These are phyloP conservation scores for Aplysia californica DNA, from an alignment of 1,140 invertebrate species.

Conservation along the genomic window DNA sequence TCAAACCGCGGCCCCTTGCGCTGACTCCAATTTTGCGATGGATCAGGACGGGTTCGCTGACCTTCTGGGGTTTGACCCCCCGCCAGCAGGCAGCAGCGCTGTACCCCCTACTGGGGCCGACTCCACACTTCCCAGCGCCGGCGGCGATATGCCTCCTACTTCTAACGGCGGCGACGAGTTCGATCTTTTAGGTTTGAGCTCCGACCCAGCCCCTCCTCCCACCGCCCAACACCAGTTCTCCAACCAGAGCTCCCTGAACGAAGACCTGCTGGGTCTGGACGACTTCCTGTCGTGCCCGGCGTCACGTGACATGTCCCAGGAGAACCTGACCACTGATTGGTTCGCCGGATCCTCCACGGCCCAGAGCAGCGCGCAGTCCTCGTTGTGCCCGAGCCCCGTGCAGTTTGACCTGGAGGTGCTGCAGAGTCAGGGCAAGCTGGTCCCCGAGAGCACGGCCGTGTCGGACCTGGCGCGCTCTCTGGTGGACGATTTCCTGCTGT, in stretches of 20 bases:
- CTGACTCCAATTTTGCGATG: constrained; percentile 23
- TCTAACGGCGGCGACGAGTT: constrained; percentile 20
- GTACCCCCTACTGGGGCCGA: neutral
- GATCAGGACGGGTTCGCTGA: constrained; percentile 31
- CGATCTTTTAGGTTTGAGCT: constrained; percentile 48
- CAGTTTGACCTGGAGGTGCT: constrained; percentile 45
- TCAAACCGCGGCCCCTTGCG: neutral
- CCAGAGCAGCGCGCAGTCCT: constrained; percentile 48
- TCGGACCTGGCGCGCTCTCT: constrained; percentile 48
- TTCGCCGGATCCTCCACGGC: constrained; percentile 29
- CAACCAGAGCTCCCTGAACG: constrained; percentile 33
- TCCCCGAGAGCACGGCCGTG: constrained; percentile 38
- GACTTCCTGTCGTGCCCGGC: constrained; percentile 36
- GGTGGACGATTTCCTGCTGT: constrained; percentile 56
- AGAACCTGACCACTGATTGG: constrained; percentile 30
- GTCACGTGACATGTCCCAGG: constrained; percentile 6
- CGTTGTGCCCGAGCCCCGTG: constrained; percentile 47
- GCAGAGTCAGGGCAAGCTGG: constrained; percentile 30
- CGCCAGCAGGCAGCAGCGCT: neutral
- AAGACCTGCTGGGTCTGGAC: constrained; percentile 51
- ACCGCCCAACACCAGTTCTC: neutral
- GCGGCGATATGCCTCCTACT: too few species aligned
- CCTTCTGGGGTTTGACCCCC: constrained; percentile 19
- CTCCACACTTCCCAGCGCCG: neutral
- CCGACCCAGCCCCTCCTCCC: constrained; percentile 24